Evolutionary conservation across 2,888 invertebrate genomes (phyloP), one percentile per base, ranked within the genome.

Genomic region (Neria commutata): DNA sequence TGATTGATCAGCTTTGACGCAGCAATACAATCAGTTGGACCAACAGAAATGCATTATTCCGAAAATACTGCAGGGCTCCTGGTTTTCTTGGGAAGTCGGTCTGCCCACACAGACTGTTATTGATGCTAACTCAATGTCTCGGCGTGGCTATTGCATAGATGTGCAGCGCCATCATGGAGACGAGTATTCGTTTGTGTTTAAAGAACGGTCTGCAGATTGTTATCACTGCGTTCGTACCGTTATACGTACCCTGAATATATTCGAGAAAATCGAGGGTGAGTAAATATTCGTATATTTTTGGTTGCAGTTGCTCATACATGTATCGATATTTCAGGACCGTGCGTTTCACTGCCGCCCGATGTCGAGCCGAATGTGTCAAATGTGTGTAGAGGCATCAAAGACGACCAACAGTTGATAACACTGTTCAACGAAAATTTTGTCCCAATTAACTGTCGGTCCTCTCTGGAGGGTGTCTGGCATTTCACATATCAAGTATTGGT

Each of bases 391-490:
- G 87, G 87, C 8, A 84, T 95, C 26, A 89, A 89, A 67, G 85
- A 87, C 10, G 90, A 93, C 76, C 92, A 94, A 72, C 91, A 93
- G 71, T 82, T 93, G 3, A 87, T 90, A 51, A 95, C 95, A 16
- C 81, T 95, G 60, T 95, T 95, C 76, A 91, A 93, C 42, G 94
- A 95, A 75, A 95, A 95, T 83, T 91, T 90, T 80, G 89, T 92
- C 1, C 94, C 95, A 34, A 88, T 95, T 1, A 95, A 95, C 81
- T 96, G 95, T 74, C 86, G 95, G 60, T 94, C 95, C 2, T 94
- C 95, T 5, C 83, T 96, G 37, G 95, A 96, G 85, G 95, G 95
- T 56, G 95, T 95, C n/a, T 96, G 95, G 95, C 94, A 94, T 72
- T 96, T 96, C 84, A 91, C 92, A 1, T 94, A 93, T 79, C 92